A percentile compares a stretch with the other conserved stretches of the same genome.
Conservation (phyloP, 2,797 vertebrate species). For the Spea hammondii region DNA sequence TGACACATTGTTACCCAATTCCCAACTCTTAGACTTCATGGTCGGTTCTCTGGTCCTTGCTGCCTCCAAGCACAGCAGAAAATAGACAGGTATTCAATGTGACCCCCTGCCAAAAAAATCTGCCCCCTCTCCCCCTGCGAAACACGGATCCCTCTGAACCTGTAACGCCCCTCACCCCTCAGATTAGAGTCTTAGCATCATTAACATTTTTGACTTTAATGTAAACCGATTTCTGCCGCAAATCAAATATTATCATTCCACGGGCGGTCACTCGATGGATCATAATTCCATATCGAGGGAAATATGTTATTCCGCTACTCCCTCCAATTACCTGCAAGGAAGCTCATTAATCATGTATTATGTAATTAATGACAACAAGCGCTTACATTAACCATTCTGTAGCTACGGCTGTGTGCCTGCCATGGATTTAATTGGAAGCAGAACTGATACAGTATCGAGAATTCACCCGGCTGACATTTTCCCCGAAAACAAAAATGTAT, state of each 20-base stretch:
- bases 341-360: conserved; percentile 42
- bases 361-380: conserved; percentile 34
- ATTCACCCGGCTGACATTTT: background rate
- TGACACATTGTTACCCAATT: no score
- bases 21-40: no score
- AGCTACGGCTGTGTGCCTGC: conserved; percentile 14
- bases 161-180: no score
- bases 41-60: no score
- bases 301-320: conserved; percentile 35
- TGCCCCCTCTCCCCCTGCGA: no score
- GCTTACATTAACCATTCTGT: conserved; percentile 2
- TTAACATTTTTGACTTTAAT: conserved; percentile 27
- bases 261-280: conserved; percentile 28
- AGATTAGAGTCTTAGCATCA: conserved; percentile 22
- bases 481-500: background rate
- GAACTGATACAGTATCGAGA: conserved; percentile 6
- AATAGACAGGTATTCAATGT: no score
- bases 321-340: conserved; percentile 35
- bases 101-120: no score
- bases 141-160: no score
- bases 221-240: conserved; percentile 16
- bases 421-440: conserved; percentile 34
- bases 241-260: conserved; percentile 42
- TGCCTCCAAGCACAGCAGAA: no score
- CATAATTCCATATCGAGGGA: conserved; percentile 31